Evolutionary conservation across 2,113 vertebrate genomes (phyloP).

Genomic region (Aleadryas rufinucha): DNA sequence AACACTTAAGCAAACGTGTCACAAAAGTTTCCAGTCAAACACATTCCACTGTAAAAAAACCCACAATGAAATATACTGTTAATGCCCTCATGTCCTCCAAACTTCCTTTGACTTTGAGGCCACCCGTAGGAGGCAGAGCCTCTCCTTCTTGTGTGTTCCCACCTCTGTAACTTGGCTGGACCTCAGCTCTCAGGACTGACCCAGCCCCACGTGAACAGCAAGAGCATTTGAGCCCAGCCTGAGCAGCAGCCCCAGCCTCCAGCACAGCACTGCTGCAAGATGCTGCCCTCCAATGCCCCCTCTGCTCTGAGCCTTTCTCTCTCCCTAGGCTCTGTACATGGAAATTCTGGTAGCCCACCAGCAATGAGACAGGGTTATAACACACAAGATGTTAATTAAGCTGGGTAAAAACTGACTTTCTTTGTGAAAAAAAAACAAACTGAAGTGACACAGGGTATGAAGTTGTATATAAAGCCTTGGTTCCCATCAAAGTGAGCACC

Average conservation of each 20-base stretch:
- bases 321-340: background rate
- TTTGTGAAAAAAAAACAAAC: background rate
- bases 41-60: background rate
- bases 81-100: background rate
- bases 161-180: background rate
- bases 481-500: background rate
- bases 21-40: background rate
- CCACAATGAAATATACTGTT: background rate
- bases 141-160: background rate
- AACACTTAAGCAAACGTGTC: fast-evolving
- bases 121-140: background rate
- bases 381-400: background rate
- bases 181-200: background rate
- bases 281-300: background rate
- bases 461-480: background rate
- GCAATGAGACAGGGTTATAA: background rate
- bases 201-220: fast-evolving
- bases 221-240: background rate
- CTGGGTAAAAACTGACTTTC: background rate
- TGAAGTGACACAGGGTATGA: background rate
- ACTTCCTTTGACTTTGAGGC: background rate
- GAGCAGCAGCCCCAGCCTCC: background rate
- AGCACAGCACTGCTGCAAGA: background rate
- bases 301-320: background rate
- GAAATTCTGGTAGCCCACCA: background rate